These are phyloP conservation scores for Drosophila anomalata DNA, from an alignment of 2,888 invertebrate genomes.

Conservation along the genomic window DNA sequence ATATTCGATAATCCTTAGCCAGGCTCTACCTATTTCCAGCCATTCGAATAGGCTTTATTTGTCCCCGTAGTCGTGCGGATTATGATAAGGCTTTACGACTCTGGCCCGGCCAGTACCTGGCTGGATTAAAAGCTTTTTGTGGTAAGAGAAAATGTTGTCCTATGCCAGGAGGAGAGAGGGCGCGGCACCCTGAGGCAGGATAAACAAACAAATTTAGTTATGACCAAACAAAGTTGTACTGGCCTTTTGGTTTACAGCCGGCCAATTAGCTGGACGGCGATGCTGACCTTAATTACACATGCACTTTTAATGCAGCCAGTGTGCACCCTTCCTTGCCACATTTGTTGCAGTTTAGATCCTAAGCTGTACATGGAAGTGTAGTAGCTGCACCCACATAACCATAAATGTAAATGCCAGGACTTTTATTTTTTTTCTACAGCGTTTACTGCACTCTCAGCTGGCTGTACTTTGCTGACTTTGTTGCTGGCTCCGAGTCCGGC, in stretches of 20 bases:
- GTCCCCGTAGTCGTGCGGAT: constrained; percentile 12
- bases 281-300: constrained; percentile 54
- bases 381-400: constrained; percentile 64
- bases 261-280: constrained; percentile 53
- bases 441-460: constrained; percentile 19
- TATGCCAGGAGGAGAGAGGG: background rate
- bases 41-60: constrained; percentile 23
- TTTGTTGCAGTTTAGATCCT: constrained; percentile 58
- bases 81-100: constrained; percentile 62
- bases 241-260: constrained; percentile 27
- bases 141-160: constrained; percentile 18
- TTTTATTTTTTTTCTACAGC: constrained; percentile 9
- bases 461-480: constrained; percentile 52
- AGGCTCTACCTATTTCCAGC: background rate
- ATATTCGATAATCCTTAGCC: background rate
- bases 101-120: constrained; percentile 20
- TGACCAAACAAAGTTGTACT: constrained; percentile 42
- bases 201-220: constrained; percentile 49
- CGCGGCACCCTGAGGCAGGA: constrained; percentile 17
- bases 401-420: constrained; percentile 65
- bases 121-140: constrained; percentile 53
- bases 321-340: constrained; percentile 21
- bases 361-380: constrained; percentile 36
- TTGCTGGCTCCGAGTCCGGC: constrained; percentile 37
- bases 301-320: constrained; percentile 55